These are phyloP conservation scores for Falco novaeseelandiae DNA, from an alignment of 2,797 vertebrate genomes.

Conservation along the genomic window DNA sequence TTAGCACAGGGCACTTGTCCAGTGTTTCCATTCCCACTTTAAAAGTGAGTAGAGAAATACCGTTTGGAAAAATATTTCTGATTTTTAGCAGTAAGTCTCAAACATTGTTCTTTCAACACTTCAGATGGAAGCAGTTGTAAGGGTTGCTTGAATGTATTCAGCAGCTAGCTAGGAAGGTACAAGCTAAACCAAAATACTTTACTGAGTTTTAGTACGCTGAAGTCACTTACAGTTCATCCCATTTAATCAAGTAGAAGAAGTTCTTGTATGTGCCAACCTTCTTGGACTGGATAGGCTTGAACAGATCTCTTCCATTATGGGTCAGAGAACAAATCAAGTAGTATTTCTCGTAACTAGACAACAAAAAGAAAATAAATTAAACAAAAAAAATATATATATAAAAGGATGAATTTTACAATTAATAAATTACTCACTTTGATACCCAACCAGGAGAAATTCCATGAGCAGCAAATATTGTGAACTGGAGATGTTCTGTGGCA, in stretches of 20 bases:
- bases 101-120: background rate
- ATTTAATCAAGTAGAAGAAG: constrained; percentile 98
- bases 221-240: constrained; percentile 94
- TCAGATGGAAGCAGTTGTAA: background rate
- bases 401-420: background rate
- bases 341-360: constrained; percentile 94
- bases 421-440: constrained; percentile 84
- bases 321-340: constrained; percentile 93
- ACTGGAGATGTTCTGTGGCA: constrained; percentile 91
- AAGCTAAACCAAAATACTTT: background rate
- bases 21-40: background rate
- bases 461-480: constrained; percentile 92
- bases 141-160: background rate
- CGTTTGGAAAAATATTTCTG: background rate
- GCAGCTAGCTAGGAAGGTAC: background rate
- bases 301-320: constrained; percentile 93
- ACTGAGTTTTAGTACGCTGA: background rate
- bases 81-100: background rate
- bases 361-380: constrained; percentile 18
- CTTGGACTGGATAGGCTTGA: constrained; percentile 96
- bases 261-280: constrained; percentile 95
- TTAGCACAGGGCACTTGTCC: background rate
- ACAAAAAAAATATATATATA: background rate
- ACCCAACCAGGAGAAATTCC: constrained; percentile 91
- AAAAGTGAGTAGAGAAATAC: background rate